Conservation (phyloP, 2,113 vertebrate species). For the Burhinus oedicnemus region DNA sequence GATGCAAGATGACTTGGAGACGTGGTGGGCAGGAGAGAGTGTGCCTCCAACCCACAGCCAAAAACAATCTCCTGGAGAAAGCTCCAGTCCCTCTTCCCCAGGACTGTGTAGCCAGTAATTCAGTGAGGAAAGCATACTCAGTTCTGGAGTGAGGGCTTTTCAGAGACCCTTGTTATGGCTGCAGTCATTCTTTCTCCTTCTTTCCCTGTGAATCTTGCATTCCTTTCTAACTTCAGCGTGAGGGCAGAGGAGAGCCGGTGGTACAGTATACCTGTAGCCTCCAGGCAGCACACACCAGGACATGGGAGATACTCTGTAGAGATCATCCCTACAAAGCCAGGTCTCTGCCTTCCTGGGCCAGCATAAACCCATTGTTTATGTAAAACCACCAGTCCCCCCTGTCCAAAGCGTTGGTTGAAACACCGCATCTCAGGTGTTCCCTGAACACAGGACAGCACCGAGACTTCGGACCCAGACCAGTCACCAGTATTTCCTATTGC, state of each 20-base stretch:
- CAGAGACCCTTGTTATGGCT: background rate
- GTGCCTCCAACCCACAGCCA: background rate
- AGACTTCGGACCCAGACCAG: background rate
- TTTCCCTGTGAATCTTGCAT: background rate
- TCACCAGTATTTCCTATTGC: background rate
- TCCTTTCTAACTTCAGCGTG: background rate
- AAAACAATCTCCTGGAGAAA: background rate
- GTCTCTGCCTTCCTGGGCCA: background rate
- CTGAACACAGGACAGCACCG: background rate
- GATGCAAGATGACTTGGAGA: background rate
- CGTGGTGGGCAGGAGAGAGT: background rate
- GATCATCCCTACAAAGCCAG: background rate
- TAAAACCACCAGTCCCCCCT: background rate
- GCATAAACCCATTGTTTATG: background rate
- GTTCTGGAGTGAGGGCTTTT: background rate
- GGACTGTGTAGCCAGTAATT: background rate
- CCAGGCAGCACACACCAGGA: background rate
- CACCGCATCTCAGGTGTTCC: background rate
- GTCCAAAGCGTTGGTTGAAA: background rate
- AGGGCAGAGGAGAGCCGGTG: background rate
- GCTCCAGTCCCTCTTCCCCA: background rate
- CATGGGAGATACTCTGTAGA: background rate
- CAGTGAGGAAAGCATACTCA: background rate
- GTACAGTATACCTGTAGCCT: background rate
- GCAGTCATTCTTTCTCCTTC: constrained; percentile 30